Base-by-base conservation (phyloP, 2,113 vertebrate genomes). In the Acrocephalus arundinaceus region DNA sequence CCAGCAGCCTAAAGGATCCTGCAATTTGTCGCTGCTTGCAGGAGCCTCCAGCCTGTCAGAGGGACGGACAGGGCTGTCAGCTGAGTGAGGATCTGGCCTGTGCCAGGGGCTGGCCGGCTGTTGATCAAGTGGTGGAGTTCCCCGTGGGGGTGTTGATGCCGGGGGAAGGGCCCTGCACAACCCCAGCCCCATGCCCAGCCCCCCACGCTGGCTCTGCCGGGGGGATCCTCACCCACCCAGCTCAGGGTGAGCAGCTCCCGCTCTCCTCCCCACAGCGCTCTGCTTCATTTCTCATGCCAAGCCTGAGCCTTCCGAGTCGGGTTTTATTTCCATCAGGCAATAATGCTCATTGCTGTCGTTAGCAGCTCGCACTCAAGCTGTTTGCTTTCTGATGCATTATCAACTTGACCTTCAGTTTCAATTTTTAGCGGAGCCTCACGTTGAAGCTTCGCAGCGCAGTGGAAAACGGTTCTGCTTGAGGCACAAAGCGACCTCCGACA, bases 331-430 rank as follows among this genome's bases (percentile, higher is more conserved):
- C 92, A 73, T 95, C 93, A 93, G 94, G 93, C 85, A 80, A 65
- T 96, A 85, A 90, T 65, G 95, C 96, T 97, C 96, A 91, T 96
- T 96, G 91, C 91, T 81, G 95, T 95, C 90, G 95, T 97, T 97
- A 96, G 91, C 88, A 90, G 95, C 87, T 94, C 89, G 94, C 93
- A 75, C 89, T 96, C 97, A 97, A 95, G 91, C 97, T 96, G 94
- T 97, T 97, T 97, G 89, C 95, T 96, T 89, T 95, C 94, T 90
- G 91, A 87, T 96, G 92, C 92, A 72, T 96, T 95, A 94, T 92
- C 95, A 96, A 88, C 91, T 96, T 97, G 96, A 97, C 96, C 96
- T 96, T 95, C 94, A 93, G 66, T 90, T 96, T 94, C 90, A 94
- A 81, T 93, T 91, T 92, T 89, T 93, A 94, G 93, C 90, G n/a